These are phyloP conservation scores for Acrossocheilus wenchowensis DNA, from an alignment of 2,797 vertebrate species.

Conservation along the genomic window DNA sequence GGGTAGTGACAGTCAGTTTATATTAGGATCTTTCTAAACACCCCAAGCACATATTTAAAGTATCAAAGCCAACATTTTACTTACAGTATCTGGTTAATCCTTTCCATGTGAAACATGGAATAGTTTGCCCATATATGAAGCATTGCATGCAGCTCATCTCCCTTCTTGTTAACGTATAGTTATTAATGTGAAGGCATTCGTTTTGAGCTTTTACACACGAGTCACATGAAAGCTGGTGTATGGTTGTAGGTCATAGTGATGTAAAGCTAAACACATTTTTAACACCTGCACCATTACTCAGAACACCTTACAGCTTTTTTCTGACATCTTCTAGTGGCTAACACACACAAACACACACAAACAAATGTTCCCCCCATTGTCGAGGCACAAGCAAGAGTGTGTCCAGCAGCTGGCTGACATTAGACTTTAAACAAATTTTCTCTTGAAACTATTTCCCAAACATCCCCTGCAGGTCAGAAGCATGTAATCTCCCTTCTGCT, in stretches of 20 bases:
- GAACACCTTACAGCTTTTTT: slow-evolving; percentile 52
- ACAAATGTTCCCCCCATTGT: slow-evolving; percentile 28
- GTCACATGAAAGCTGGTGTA: background rate
- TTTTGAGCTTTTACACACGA: background rate
- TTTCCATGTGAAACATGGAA: slow-evolving; percentile 18
- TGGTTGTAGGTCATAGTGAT: background rate
- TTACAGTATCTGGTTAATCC: background rate
- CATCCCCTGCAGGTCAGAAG: slow-evolving; percentile 62
- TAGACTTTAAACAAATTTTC: slow-evolving; percentile 58
- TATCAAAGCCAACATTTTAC: background rate
- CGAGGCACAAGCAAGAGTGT: slow-evolving; percentile 48
- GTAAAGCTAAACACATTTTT: slow-evolving; percentile 40
- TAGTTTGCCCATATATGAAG: background rate
- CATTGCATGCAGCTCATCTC: background rate
- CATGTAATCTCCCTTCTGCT: slow-evolving; percentile 67
- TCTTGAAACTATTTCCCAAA: slow-evolving; percentile 62
- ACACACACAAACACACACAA: background rate
- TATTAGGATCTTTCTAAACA: background rate
- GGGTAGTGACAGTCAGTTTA: background rate
- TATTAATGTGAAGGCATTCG: background rate
- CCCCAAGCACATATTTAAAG: background rate
- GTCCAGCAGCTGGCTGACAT: slow-evolving; percentile 55
- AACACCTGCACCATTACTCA: slow-evolving; percentile 45
- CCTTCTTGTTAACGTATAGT: background rate
- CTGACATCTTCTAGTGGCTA: background rate